These are phyloP conservation scores for Habrosyne pyritoides DNA, from an alignment of 2,888 invertebrate genomes.

Conservation along the genomic window DNA sequence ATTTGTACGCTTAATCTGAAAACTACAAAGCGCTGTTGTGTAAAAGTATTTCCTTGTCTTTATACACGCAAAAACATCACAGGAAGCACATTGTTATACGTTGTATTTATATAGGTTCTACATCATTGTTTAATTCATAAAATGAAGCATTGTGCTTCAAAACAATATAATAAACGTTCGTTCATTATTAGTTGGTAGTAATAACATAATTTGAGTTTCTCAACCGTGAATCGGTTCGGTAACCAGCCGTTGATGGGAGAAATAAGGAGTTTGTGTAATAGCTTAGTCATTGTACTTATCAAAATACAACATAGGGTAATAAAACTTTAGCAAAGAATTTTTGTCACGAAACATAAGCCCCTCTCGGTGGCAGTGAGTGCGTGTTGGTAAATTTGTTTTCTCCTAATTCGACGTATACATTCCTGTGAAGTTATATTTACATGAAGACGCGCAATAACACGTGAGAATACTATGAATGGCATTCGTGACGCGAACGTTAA, in stretches of 20 bases:
- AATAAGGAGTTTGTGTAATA: background rate
- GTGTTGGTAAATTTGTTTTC: constrained; percentile 46
- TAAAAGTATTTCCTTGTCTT: background rate
- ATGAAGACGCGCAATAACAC: constrained; percentile 39
- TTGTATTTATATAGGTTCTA: too few species aligned
- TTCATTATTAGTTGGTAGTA: background rate
- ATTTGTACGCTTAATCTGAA: background rate
- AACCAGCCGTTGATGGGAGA: too few species aligned
- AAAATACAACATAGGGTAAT: constrained; percentile 6
- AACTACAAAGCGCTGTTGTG: background rate
- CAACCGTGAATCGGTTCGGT: too few species aligned
- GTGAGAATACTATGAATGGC: constrained; percentile 46
- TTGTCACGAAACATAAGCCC: constrained; percentile 29
- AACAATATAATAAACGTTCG: background rate
- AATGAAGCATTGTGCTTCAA: too few species aligned
- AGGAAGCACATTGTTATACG: too few species aligned
- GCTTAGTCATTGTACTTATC: too few species aligned
- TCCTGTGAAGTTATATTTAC: constrained; percentile 45
- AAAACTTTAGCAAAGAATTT: constrained; percentile 18
- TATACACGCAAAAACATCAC: background rate
- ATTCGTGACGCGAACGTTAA: constrained; percentile 49
- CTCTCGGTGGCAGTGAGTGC: constrained; percentile 21
- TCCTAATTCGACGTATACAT: constrained; percentile 43
- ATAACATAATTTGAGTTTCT: background rate
- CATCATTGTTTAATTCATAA: too few species aligned